These are phyloP conservation scores for Peromyscus eremicus DNA, from an alignment of 2,797 vertebrate genomes.

Conservation along the genomic window DNA sequence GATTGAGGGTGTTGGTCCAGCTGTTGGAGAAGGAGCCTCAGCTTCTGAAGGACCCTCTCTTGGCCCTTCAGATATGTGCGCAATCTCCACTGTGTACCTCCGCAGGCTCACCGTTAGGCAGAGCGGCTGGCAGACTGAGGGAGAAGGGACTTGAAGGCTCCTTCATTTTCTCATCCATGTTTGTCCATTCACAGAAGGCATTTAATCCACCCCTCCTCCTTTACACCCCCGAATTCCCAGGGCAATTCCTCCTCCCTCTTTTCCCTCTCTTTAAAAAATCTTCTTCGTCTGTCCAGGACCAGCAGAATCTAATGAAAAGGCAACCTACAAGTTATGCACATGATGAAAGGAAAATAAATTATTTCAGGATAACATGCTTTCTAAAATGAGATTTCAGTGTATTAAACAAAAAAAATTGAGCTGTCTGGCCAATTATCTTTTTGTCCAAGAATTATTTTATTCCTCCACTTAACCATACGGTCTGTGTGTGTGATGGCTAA, in stretches of 20 bases:
- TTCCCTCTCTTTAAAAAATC: not conserved
- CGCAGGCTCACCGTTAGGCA: not conserved
- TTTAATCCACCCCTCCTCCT: not conserved
- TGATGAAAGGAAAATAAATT: constrained; percentile 78
- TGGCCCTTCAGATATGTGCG: not conserved
- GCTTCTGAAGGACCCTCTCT: not conserved
- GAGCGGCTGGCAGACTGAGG: not conserved
- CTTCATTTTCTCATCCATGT: not conserved
- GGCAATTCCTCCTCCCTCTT: not conserved
- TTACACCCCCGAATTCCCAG: not conserved
- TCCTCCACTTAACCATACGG: constrained; percentile 13
- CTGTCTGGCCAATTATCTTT: constrained; percentile 66
- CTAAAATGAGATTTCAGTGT: constrained; percentile 74
- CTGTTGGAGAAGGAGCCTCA: constrained; percentile 8
- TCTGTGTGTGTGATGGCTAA: constrained; percentile 15
- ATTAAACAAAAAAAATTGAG: constrained; percentile 67
- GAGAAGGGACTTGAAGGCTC: not conserved
- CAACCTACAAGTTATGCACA: constrained; percentile 57
- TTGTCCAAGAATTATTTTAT: constrained; percentile 70
- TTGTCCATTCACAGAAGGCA: not conserved
- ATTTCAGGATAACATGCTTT: constrained; percentile 65
- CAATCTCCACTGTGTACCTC: not conserved
- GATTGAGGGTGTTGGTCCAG: not conserved
- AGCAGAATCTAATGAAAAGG: constrained; percentile 75
- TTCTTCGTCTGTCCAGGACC: constrained; percentile 34